Evolutionary conservation across 2,888 invertebrate genomes (phyloP), one percentile per base, ranked within the genome.

Genomic region (Chrysopilus asiliformis): DNA sequence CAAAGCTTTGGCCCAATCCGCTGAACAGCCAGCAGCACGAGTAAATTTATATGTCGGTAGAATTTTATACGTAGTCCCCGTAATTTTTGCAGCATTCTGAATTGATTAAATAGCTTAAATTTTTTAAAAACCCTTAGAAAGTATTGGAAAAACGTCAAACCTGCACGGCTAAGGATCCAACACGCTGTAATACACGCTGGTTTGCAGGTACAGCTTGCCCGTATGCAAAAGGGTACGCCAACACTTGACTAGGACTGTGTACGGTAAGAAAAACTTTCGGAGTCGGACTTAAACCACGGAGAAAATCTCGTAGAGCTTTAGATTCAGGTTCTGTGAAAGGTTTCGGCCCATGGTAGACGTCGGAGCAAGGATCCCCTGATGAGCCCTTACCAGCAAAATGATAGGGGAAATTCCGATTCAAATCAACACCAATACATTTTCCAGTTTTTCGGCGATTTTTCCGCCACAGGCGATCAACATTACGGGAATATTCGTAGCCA

Each of bases 281-380:
- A 43, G 59, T 60, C 31, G 46, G 47, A 41, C 71, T 68, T 2
- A 70, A 66, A 36, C 47, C 60, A 10, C 46, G 38, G 33, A 59
- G 55, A 48, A 72, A 74, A 7, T 67, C 61, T 58, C 68, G 55
- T n/a, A 57, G 68, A 3, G 85, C 79, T 36, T 64, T 56, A 0
- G 85, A 82, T 65, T 93, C 91, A 1, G 80, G 79, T 60, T 93
- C 91, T 0, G 90, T 90, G 53, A 82, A 84, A 1, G 85, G 69
- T 15, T 68, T 61, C 0, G 70, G 57, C 3, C 91, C 91, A 30
- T 81, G 75, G 52, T 71, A 91, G 25, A 79, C 84, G 47, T 87
- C 82, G 32, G 75, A 73, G 49, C 90, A 90, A 0, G 85, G 82
- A 46, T 84, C 77, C 30, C 68, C 74, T n/a, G 86, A 82, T 1